These are phyloP conservation scores for Hypselothyrea guttata DNA, from an alignment of 2,888 invertebrate species.

Conservation along the genomic window DNA sequence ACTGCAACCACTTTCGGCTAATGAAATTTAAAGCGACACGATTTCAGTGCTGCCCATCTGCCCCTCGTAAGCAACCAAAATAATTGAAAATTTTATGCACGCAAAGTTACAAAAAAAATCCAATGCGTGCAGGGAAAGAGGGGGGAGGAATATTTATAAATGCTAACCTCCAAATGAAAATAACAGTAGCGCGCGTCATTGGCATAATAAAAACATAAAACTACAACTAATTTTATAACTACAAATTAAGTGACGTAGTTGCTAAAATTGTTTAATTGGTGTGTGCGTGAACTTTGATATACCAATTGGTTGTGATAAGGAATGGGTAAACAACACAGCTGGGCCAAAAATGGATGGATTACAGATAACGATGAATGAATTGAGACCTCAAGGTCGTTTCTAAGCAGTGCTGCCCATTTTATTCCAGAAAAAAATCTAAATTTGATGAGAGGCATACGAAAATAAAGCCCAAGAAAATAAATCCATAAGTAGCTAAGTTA, in stretches of 20 bases:
- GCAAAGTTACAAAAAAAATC: slow-evolving; percentile 57
- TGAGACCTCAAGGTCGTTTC: slow-evolving; percentile 27
- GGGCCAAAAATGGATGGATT: slow-evolving; percentile 9
- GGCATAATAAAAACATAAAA: slow-evolving; percentile 44
- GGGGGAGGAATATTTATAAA: slow-evolving; percentile 17
- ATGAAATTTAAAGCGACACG: background rate
- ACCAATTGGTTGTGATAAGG: slow-evolving; percentile 27
- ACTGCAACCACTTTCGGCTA: too few species aligned
- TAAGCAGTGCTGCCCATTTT: too few species aligned
- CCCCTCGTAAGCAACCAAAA: background rate
- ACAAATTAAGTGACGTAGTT: slow-evolving; percentile 47
- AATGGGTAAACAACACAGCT: slow-evolving; percentile 3
- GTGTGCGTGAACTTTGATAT: slow-evolving; percentile 11
- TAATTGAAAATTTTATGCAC: slow-evolving; percentile 51
- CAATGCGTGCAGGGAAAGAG: slow-evolving; percentile 23
- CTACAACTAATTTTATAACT: slow-evolving; percentile 49
- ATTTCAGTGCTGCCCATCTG: background rate
- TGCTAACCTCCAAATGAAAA: slow-evolving; percentile 61
- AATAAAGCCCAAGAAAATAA: too few species aligned
- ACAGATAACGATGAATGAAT: slow-evolving; percentile 14
- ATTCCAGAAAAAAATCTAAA: too few species aligned
- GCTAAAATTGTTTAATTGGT: too few species aligned
- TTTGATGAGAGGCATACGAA: too few species aligned
- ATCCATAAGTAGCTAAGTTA: too few species aligned
- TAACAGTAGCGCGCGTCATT: slow-evolving; percentile 49